These are phyloP conservation scores for Otolemur crassicaudatus DNA, from an alignment of 2,797 vertebrate species.

Conservation along the genomic window DNA sequence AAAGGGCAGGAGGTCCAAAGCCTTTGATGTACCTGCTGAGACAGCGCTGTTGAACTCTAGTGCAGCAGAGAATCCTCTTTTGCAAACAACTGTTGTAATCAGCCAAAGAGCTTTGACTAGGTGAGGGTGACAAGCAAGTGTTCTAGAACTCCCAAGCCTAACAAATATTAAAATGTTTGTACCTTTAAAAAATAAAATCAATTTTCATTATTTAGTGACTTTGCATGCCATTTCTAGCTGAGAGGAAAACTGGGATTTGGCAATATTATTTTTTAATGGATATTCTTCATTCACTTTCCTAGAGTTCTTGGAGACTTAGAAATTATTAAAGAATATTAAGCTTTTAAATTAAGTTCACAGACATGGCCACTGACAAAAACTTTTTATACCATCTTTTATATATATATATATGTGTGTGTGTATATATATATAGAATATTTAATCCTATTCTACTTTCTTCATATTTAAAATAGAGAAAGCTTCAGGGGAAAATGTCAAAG, in stretches of 20 bases:
- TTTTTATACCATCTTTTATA: neutral
- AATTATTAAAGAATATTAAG: slow-evolving; percentile 33
- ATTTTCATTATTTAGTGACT: slow-evolving; percentile 48
- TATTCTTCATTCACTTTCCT: neutral
- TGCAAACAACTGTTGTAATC: neutral
- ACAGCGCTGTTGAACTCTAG: neutral
- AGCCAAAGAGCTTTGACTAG: slow-evolving; percentile 8
- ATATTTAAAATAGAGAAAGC: slow-evolving; percentile 52
- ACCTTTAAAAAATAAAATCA: slow-evolving; percentile 41
- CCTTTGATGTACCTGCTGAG: neutral
- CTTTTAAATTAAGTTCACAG: slow-evolving; percentile 52
- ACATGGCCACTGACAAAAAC: neutral
- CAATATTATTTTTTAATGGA: neutral
- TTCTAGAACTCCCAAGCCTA: neutral
- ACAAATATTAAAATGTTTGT: slow-evolving; percentile 7
- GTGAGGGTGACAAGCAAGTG: neutral
- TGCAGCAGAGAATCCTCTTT: neutral
- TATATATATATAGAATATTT: neutral
- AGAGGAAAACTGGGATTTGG: neutral
- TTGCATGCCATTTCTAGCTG: neutral
- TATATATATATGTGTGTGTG: no score
- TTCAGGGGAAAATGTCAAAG: slow-evolving; percentile 65
- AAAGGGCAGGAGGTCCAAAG: neutral
- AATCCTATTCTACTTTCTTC: slow-evolving; percentile 54
- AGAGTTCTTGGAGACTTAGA: slow-evolving; percentile 3